phyloP scores from a whole-genome alignment of 2,797 vertebrate genomes.

The Arvicola amphibius region DNA sequence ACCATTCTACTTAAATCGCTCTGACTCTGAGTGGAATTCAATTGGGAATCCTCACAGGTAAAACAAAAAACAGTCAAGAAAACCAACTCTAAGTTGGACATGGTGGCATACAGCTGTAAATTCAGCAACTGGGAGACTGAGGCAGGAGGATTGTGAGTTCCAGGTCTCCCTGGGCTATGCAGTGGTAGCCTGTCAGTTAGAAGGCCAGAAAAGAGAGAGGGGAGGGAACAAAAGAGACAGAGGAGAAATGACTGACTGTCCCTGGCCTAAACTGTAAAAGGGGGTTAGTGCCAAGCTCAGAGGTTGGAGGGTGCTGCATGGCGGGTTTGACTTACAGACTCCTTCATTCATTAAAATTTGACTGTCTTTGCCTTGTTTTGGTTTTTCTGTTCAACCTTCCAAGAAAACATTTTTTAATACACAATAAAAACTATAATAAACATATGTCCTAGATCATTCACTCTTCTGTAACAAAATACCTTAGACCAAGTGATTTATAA shows the following conservation, averaged over 20 bases:
- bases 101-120: not conserved
- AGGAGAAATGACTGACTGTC: not conserved
- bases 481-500: not conserved
- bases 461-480: not conserved
- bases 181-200: not conserved
- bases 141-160: not conserved
- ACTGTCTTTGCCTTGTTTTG: not conserved
- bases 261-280: not conserved
- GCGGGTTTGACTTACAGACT: not conserved
- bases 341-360: not conserved
- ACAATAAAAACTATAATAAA: not conserved
- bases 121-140: not conserved
- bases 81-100: not conserved
- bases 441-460: not conserved
- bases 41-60: not conserved
- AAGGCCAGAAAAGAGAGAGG: no score
- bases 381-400: conserved; percentile 1
- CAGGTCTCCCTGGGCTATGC: not conserved
- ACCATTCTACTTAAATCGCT: conserved; percentile 8
- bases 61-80: conserved; percentile 18
- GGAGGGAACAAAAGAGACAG: not conserved
- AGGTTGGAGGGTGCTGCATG: not conserved
- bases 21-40: not conserved
- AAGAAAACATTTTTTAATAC: conserved; percentile 22
- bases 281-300: not conserved